phyloP scores from a whole-genome alignment of 1,140 invertebrate species.

The Tigriopus japonicus region DNA sequence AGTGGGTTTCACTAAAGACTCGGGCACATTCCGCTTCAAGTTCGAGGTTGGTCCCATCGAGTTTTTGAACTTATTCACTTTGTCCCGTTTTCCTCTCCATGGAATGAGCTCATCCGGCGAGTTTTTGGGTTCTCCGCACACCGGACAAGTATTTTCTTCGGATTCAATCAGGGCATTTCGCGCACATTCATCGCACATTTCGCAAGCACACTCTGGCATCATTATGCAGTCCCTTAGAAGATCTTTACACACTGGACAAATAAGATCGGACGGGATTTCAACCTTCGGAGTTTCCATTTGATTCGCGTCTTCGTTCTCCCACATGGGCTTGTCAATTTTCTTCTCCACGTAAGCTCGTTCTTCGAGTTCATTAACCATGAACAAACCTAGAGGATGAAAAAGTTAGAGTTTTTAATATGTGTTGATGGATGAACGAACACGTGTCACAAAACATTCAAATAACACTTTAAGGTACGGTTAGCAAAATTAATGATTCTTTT shows the following conservation, averaged over 20 bases:
- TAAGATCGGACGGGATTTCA: constrained; percentile 67
- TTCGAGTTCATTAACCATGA: constrained; percentile 12
- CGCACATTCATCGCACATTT: constrained; percentile 8
- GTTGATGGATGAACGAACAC: too few relatives aligned
- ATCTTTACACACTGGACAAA: constrained; percentile 78
- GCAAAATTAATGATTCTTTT: too few relatives aligned
- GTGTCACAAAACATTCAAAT: too few relatives aligned
- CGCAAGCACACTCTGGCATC: constrained; percentile 61
- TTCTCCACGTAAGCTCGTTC: constrained; percentile 8
- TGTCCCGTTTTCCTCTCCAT: constrained; percentile 65
- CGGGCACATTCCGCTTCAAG: neutral
- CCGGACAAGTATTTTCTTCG: constrained; percentile 81
- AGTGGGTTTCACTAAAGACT: neutral
- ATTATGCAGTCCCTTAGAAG: constrained; percentile 85
- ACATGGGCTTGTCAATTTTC: constrained; percentile 8
- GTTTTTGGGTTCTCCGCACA: constrained; percentile 75
- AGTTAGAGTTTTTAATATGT: neutral
- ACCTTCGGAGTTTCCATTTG: constrained; percentile 25
- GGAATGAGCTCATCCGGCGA: constrained; percentile 79
- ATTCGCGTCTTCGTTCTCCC: constrained; percentile 28
- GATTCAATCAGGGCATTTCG: constrained; percentile 66
- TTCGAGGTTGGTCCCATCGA: constrained; percentile 42
- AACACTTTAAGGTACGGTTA: too few relatives aligned
- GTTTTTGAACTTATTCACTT: constrained; percentile 69
- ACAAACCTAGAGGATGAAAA: constrained; percentile 3